Conservation (phyloP, 1,140 invertebrate species). For the Macrosteles quadrilineatus region DNA sequence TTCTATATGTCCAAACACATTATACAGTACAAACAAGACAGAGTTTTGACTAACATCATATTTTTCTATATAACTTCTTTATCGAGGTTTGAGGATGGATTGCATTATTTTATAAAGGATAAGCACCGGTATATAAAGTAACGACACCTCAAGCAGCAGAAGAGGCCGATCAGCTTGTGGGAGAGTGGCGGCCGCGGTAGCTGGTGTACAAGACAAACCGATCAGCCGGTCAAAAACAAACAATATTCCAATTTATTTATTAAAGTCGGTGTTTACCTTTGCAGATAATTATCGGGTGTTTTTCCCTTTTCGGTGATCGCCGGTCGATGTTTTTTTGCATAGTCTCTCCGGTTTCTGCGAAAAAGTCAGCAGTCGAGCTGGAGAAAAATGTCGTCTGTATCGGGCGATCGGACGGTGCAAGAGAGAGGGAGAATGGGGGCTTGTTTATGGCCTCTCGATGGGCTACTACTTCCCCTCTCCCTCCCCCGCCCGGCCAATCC, state of each 20-base stretch:
- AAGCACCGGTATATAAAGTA: too few species aligned
- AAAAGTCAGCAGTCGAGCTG: not conserved
- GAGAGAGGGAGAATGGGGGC: constrained; percentile 19
- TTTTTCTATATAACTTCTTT: too few species aligned
- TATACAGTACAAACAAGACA: too few species aligned
- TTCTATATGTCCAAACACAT: too few species aligned
- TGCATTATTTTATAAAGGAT: too few species aligned
- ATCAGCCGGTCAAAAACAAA: constrained; percentile 9
- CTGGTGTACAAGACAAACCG: not conserved
- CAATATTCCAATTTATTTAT: constrained; percentile 23
- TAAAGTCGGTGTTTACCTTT: constrained; percentile 25
- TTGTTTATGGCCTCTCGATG: constrained; percentile 22
- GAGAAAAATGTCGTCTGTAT: constrained; percentile 28
- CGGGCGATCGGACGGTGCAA: constrained; percentile 21
- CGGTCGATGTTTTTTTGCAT: constrained; percentile 9
- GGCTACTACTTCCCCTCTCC: too few species aligned
- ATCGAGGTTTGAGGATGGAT: too few species aligned
- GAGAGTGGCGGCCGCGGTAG: too few species aligned
- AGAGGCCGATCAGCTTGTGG: too few species aligned
- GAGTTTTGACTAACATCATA: too few species aligned
- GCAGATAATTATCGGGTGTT: constrained; percentile 17
- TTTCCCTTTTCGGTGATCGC: constrained; percentile 21
- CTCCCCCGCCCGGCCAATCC: constrained; percentile 7
- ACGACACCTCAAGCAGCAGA: too few species aligned
- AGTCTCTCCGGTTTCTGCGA: constrained; percentile 21